phyloP scores from a whole-genome alignment of 2,888 invertebrate genomes.

The Aphidoletes aphidimyza region DNA sequence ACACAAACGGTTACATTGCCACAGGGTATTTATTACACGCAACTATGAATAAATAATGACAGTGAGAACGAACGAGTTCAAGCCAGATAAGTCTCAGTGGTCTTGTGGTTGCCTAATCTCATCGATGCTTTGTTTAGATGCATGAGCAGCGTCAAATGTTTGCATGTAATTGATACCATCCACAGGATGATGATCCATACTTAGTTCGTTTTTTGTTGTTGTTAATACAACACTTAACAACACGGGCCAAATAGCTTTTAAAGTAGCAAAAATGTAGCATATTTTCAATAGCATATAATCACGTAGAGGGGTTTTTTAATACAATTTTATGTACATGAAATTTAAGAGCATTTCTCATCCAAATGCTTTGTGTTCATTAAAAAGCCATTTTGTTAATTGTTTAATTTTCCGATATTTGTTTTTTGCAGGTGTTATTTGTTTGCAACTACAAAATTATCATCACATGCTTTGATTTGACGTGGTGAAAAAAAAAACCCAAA shows the following conservation, averaged over 20 bases:
- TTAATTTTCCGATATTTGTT: conserved; percentile 43
- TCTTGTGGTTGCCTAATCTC: conserved; percentile 50
- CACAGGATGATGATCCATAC: conserved; percentile 41
- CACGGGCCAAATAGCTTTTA: conserved; percentile 41
- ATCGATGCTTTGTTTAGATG: not conserved
- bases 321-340: not conserved
- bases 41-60: conserved; percentile 47
- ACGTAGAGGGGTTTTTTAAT: too few species aligned
- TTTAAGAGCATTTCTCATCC: not conserved
- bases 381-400: conserved; percentile 54
- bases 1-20: conserved; percentile 27
- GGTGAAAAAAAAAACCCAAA: not conserved
- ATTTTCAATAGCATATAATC: not conserved
- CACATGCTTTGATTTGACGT: not conserved
- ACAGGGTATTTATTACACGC: conserved; percentile 42
- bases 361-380: conserved; percentile 41
- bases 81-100: not conserved
- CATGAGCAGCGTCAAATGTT: not conserved
- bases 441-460: not conserved
- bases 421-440: not conserved
- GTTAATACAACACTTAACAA: not conserved
- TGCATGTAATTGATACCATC: conserved; percentile 52
- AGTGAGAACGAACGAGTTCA: conserved; percentile 51
- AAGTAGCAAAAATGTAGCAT: not conserved
- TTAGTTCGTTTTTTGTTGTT: not conserved